phyloP scores from a whole-genome alignment of 2,888 invertebrate species.

The Lagria hirta region DNA sequence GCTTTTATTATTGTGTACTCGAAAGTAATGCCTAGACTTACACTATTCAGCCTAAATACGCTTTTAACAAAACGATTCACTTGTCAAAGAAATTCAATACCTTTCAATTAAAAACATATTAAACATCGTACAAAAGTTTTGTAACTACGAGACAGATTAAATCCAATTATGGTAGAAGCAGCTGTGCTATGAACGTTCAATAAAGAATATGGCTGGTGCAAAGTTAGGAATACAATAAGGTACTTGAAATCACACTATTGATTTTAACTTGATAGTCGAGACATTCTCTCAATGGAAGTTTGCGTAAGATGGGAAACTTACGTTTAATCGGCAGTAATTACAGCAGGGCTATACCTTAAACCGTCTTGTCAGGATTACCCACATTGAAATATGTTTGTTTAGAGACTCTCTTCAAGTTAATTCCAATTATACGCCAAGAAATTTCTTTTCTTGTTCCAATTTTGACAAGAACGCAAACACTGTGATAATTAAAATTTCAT shows the following conservation, averaged over 20 bases:
- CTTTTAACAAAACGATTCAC: too few species aligned
- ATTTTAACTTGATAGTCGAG: constrained; percentile 15
- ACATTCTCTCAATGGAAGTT: constrained; percentile 1
- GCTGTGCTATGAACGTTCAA: constrained; percentile 12
- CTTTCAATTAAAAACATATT: too few species aligned
- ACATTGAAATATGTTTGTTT: constrained; percentile 14
- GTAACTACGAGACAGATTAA: constrained; percentile 15
- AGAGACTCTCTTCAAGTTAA: constrained; percentile 15
- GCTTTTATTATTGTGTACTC: too few species aligned
- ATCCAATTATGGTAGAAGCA: constrained; percentile 11
- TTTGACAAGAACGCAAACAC: constrained; percentile 20
- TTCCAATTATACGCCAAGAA: constrained; percentile 19
- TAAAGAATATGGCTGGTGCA: constrained; percentile 15
- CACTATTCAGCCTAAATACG: too few species aligned
- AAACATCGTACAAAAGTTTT: constrained; percentile 4
- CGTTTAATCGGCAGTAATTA: constrained; percentile 21
- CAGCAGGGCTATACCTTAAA: constrained; percentile 12
- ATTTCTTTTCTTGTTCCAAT: constrained; percentile 16
- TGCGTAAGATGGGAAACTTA: constrained; percentile 13
- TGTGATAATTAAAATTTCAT: constrained; percentile 23
- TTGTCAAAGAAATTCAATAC: too few species aligned
- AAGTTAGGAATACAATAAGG: constrained; percentile 16
- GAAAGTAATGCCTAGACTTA: too few species aligned
- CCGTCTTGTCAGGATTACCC: constrained; percentile 14
- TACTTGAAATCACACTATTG: constrained; percentile 11